phyloP scores from a whole-genome alignment of 2,113 vertebrate genomes.

The Megaceryle torquata region DNA sequence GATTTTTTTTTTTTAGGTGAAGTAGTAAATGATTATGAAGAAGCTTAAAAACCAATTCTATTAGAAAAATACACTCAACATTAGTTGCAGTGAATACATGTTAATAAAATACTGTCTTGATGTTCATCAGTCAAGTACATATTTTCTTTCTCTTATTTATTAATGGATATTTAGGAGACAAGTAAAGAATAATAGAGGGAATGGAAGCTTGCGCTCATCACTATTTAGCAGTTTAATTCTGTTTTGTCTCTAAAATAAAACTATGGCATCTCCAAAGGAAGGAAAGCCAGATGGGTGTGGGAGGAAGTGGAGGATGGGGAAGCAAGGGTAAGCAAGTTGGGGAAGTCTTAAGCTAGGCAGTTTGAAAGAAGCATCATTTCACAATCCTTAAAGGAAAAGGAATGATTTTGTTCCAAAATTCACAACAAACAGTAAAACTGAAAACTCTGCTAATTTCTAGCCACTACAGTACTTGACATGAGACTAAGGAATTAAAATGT shows the following conservation, averaged over 20 bases:
- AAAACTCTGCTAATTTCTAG: background rate
- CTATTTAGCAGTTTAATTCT: background rate
- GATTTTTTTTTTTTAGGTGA: background rate
- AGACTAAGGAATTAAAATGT: background rate
- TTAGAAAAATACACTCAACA: background rate
- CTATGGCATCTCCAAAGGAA: conserved; percentile 4
- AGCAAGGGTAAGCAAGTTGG: background rate
- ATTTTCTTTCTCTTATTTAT: background rate
- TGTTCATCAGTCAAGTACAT: background rate
- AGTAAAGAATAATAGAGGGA: background rate
- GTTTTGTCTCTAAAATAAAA: conserved; percentile 18
- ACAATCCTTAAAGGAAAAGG: background rate
- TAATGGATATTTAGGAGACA: background rate
- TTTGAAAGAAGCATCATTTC: background rate
- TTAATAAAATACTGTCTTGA: background rate
- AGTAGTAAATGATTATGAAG: background rate
- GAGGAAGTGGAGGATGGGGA: conserved; percentile 50
- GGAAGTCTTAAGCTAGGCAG: conserved; percentile 21
- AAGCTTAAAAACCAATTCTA: background rate
- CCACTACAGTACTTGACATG: background rate
- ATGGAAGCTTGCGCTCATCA: background rate
- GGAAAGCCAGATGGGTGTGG: conserved; percentile 48
- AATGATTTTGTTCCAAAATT: background rate
- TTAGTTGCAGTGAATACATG: background rate
- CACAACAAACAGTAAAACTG: background rate